Base-by-base conservation (phyloP, 2,113 vertebrate species). In the Octodon degus region DNA sequence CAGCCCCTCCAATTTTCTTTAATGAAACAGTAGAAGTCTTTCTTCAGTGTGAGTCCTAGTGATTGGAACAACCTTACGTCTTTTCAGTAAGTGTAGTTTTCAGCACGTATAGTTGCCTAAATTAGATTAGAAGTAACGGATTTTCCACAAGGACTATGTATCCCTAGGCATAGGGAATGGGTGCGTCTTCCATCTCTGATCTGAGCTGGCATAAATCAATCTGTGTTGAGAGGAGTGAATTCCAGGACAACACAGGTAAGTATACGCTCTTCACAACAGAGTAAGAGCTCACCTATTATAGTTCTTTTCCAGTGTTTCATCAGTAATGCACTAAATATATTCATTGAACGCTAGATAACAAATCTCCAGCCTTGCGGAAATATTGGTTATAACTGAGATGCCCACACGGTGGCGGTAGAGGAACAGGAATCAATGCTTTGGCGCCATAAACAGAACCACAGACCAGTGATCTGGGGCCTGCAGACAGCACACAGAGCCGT, bases 381-480 rank as follows among this genome's bases (percentile, higher is more conserved):
- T 83, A 8, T 13, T 77, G 24, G 27, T 65, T 89, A 43, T 96
- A 63, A 86, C 30, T 27, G 13, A 24, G 7, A 1, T 63, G 50
- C 37, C 89, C 97, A 96, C 94, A n/a, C 0, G 90, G 67, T 77
- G 97, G 97, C 94, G 96, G 95, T 65, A 98, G 84, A 97, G 91
- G 81, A 87, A 6, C 84, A 77, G 82, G 17, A 70, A 95, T 32
- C 16, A 83, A 32, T 25, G 11, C 24, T 30, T 91, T 55, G 3
- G 10, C 0, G 5, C 11, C 30, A 24, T 10, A 24, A 58, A 2
- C 3, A 3, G 8, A n/a, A 27, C n/a, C 55, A 9, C 13, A 68
- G 63, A 84, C 13, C 47, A 27, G 4, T 0, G 2, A 22, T 63
- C 74, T 81, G 32, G 74, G 74, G 32, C 5, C 24, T 40, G 43